Evolutionary conservation across 2,113 vertebrate genomes (phyloP).

Genomic region (Microcebus lehilahytsara): DNA sequence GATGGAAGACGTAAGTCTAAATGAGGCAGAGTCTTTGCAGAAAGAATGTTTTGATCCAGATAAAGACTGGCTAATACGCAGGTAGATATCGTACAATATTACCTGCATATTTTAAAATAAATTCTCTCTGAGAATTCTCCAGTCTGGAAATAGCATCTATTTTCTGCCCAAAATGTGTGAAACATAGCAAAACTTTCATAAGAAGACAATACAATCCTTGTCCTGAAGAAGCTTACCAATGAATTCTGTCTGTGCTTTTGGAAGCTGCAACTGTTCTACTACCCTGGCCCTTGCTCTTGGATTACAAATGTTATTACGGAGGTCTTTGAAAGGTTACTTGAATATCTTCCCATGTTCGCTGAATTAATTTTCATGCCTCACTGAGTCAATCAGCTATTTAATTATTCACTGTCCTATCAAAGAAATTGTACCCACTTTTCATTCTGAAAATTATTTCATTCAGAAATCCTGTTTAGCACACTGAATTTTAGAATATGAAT

Average conservation of each 20-base stretch:
- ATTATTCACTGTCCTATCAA: slow-evolving; percentile 29
- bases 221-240: background rate
- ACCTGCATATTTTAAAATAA: slow-evolving; percentile 17
- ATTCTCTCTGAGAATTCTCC: slow-evolving; percentile 28
- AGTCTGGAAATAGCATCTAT: slow-evolving; percentile 1
- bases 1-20: background rate
- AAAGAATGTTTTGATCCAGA: slow-evolving; percentile 12
- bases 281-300: background rate
- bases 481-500: background rate
- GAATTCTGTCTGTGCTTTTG: background rate
- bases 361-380: slow-evolving; percentile 45
- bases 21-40: background rate
- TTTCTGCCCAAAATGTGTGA: background rate
- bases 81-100: background rate
- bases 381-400: slow-evolving; percentile 1
- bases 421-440: background rate
- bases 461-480: slow-evolving; percentile 11
- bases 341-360: background rate
- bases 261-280: background rate
- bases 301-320: background rate
- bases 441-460: slow-evolving; percentile 29
- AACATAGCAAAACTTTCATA: slow-evolving; percentile 7
- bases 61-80: background rate
- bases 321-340: background rate
- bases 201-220: background rate